Evolutionary conservation across 2,113 vertebrate genomes (phyloP).

Genomic region (Silurus asotus): DNA sequence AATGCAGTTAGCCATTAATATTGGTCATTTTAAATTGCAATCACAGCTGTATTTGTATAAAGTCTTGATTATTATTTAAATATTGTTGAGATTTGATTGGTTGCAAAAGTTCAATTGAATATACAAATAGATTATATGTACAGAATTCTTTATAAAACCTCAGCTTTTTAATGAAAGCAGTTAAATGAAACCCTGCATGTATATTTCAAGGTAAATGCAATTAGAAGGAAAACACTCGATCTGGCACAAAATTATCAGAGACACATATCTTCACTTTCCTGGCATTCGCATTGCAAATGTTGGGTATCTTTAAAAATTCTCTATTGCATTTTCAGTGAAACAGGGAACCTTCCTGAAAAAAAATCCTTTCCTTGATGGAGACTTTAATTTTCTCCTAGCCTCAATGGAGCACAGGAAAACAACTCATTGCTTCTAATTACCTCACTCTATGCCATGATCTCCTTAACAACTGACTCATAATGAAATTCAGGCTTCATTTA

Average conservation of each 20-base stretch:
- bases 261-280: background rate
- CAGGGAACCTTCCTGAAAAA: constrained; percentile 17
- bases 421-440: constrained; percentile 21
- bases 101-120: background rate
- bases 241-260: constrained; percentile 49
- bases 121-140: background rate
- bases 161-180: background rate
- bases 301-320: constrained; percentile 49
- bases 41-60: background rate
- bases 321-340: constrained; percentile 46
- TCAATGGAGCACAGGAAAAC: constrained; percentile 27
- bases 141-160: background rate
- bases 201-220: constrained; percentile 27
- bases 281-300: constrained; percentile 24
- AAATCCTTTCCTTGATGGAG: background rate
- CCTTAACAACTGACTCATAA: constrained; percentile 38
- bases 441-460: constrained; percentile 8
- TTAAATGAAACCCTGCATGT: constrained; percentile 2
- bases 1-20: too few relatives aligned
- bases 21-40: too few relatives aligned
- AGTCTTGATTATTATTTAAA: background rate
- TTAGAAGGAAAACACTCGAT: constrained; percentile 39
- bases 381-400: constrained; percentile 13
- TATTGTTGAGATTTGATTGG: background rate
- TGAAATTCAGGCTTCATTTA: constrained; percentile 32